Evolutionary conservation across 2,888 invertebrate species (phyloP).

Genomic region (Anodontia alba): DNA sequence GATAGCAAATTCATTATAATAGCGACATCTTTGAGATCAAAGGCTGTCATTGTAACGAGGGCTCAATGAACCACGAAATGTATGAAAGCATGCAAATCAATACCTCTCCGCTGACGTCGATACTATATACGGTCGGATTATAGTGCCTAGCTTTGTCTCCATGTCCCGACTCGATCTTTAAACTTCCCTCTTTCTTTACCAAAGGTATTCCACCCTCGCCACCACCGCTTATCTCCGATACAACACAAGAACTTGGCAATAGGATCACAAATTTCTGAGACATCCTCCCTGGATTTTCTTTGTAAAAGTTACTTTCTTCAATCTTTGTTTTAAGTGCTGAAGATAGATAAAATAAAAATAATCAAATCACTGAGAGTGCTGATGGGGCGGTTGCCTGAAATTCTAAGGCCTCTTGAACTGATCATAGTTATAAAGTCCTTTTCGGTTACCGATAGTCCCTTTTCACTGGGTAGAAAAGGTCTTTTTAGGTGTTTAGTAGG

Average conservation of each 20-base stretch:
- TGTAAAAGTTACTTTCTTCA: constrained; percentile 19
- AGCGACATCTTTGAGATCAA: too few relatives aligned
- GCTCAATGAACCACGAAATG: too few relatives aligned
- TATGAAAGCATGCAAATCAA: too few relatives aligned
- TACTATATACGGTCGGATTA: constrained; percentile 39
- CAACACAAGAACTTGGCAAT: constrained; percentile 36
- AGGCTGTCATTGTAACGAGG: too few relatives aligned
- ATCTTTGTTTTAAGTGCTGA: constrained; percentile 24
- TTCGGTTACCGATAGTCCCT: too few relatives aligned
- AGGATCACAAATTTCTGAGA: constrained; percentile 32
- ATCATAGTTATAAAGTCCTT: too few relatives aligned
- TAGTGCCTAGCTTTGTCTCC: constrained; percentile 46
- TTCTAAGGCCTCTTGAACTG: too few relatives aligned
- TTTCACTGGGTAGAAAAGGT: too few relatives aligned
- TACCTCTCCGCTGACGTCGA: constrained; percentile 35
- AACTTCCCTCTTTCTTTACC: constrained; percentile 30
- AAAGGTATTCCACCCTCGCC: constrained; percentile 19
- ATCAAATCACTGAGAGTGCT: too few relatives aligned
- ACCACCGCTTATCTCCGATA: constrained; percentile 10
- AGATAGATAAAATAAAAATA: background rate
- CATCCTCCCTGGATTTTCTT: constrained; percentile 19
- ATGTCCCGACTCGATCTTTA: constrained; percentile 27
- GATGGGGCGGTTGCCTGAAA: background rate
- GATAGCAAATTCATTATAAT: too few relatives aligned
- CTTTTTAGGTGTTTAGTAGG: too few relatives aligned